These are phyloP conservation scores for Plestiodon gilberti DNA, from an alignment of 2,113 vertebrate genomes.

Conservation along the genomic window DNA sequence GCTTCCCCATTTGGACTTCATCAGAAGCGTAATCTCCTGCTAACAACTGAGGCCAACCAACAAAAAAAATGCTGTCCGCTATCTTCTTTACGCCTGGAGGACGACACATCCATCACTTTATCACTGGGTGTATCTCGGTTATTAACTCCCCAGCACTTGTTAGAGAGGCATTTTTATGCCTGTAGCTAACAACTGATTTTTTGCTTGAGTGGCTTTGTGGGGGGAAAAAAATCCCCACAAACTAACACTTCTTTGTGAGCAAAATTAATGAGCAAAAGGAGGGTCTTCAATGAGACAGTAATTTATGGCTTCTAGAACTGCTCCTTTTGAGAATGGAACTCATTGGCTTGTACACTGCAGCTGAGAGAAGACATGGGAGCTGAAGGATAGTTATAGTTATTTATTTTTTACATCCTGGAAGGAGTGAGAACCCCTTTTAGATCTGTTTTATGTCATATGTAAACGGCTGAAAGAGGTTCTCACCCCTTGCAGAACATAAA, in stretches of 20 bases:
- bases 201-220: conserved; percentile 59
- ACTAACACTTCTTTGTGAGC: conserved; percentile 61
- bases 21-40: neutral
- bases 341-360: neutral
- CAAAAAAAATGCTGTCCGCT: neutral
- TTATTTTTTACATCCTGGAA: neutral
- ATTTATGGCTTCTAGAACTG: conserved; percentile 62
- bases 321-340: rapidly evolving
- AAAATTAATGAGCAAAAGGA: conserved; percentile 74
- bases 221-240: no score
- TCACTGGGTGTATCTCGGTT: neutral
- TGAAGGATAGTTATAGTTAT: neutral
- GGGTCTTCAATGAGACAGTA: conserved; percentile 68
- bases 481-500: no score
- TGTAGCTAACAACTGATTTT: conserved; percentile 44
- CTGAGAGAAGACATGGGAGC: neutral
- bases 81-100: conserved; percentile 8
- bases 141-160: conserved; percentile 16
- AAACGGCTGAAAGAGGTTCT: no score
- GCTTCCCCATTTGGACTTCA: neutral
- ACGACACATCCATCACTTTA: conserved; percentile 28
- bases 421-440: no score
- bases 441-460: no score
- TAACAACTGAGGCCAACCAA: rapidly evolving
- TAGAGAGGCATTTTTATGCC: conserved; percentile 22